phyloP scores from a whole-genome alignment of 2,888 invertebrate genomes.

The Melipona beecheii region DNA sequence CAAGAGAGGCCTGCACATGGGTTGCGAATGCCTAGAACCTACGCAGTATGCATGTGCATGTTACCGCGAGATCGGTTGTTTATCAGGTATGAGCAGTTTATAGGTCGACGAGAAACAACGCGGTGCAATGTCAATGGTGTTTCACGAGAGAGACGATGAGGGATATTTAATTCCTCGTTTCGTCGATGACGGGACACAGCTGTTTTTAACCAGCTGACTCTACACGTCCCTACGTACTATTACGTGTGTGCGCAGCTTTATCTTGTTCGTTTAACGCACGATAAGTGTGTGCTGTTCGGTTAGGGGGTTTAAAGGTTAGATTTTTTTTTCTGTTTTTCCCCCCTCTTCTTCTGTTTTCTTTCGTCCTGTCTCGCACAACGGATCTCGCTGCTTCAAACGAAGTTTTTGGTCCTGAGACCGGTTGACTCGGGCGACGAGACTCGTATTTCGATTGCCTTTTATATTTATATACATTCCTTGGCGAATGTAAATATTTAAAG shows the following conservation, averaged over 20 bases:
- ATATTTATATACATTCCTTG: conserved; percentile 18
- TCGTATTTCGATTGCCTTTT: conserved; percentile 6
- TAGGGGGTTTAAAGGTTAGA: conserved; percentile 41
- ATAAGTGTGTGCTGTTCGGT: conserved; percentile 1
- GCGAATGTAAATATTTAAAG: conserved; percentile 41
- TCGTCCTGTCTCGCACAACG: too few relatives aligned
- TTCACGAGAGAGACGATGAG: conserved; percentile 41
- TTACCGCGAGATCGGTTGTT: conserved; percentile 54
- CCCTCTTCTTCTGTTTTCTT: not conserved
- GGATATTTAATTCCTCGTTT: conserved; percentile 72
- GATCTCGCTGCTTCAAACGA: not conserved
- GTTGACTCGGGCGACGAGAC: not conserved
- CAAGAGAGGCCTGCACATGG: conserved; percentile 56
- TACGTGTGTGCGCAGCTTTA: conserved; percentile 55
- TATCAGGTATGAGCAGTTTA: conserved; percentile 53
- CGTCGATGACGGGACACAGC: conserved; percentile 78
- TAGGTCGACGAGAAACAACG: conserved; percentile 50
- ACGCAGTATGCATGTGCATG: conserved; percentile 36
- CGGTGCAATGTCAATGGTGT: conserved; percentile 55
- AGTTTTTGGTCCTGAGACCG: not conserved
- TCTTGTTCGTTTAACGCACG: conserved; percentile 37
- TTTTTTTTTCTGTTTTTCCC: conserved; percentile 21
- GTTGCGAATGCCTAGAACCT: conserved; percentile 47
- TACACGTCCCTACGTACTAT: conserved; percentile 53
- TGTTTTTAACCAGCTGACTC: conserved; percentile 83